These are phyloP conservation scores for Scaptomyza parva DNA, from an alignment of 2,888 invertebrate genomes.

Conservation along the genomic window DNA sequence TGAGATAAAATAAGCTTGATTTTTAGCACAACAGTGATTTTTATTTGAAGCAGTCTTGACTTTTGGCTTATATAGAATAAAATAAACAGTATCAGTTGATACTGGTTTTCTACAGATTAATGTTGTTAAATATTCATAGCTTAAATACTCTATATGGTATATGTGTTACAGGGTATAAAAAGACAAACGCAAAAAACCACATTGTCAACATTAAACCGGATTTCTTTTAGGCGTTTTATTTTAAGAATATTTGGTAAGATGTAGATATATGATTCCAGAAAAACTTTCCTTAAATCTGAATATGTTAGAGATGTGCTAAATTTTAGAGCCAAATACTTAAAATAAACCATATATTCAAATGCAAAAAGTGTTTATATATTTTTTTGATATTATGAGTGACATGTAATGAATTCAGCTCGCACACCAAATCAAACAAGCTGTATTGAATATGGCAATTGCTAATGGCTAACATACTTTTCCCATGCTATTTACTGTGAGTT, in stretches of 20 bases:
- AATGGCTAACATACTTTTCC: constrained; percentile 33
- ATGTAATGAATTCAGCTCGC: constrained; percentile 9
- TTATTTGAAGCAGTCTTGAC: neutral
- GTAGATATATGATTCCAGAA: neutral
- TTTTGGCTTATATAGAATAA: neutral
- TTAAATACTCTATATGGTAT: neutral
- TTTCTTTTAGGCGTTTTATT: constrained; percentile 1
- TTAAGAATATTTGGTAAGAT: constrained; percentile 10
- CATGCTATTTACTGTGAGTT: constrained; percentile 36
- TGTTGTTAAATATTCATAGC: neutral
- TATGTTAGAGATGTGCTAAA: neutral
- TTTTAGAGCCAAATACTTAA: neutral
- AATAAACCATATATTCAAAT: constrained; percentile 7
- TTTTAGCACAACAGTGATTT: constrained; percentile 6
- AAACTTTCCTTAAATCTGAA: neutral
- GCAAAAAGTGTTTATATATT: constrained; percentile 25
- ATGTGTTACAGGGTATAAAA: neutral
- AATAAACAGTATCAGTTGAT: no score
- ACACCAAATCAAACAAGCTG: constrained; percentile 12
- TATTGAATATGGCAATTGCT: constrained; percentile 32
- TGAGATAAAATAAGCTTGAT: neutral
- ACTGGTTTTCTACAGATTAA: neutral
- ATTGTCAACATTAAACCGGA: constrained; percentile 27
- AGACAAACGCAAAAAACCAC: constrained; percentile 12
- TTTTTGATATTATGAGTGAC: neutral